Conservation (phyloP, 2,797 vertebrate species). For the Urocyon cinereoargenteus region DNA sequence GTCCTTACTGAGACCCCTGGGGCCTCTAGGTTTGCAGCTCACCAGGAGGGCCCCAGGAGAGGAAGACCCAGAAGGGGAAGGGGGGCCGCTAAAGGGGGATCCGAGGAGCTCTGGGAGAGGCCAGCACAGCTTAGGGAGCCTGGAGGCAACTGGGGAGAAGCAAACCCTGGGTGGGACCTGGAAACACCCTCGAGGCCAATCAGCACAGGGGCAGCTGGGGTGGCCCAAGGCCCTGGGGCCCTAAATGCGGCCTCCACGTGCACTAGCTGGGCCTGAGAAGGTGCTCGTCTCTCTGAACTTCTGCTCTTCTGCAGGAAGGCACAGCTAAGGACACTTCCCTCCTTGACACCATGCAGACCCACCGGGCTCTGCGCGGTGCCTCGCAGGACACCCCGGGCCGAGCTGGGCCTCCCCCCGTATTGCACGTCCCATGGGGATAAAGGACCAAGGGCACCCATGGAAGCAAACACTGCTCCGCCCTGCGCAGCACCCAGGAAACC, state of each 20-base stretch:
- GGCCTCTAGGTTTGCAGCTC: not conserved
- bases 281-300: not conserved
- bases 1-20: not conserved
- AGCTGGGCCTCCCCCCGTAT: too few species aligned
- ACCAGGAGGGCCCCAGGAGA: not conserved
- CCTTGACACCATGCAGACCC: fast-evolving
- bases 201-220: too few species aligned
- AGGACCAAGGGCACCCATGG: not conserved
- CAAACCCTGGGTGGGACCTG: not conserved
- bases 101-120: not conserved
- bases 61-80: not conserved
- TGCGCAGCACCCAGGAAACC: not conserved
- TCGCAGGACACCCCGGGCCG: not conserved
- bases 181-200: not conserved
- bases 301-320: not conserved
- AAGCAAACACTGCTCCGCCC: not conserved
- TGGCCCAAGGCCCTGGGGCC: not conserved
- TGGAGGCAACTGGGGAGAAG: not conserved
- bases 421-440: not conserved
- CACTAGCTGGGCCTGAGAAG: not conserved
- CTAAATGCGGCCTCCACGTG: not conserved
- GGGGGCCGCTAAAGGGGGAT: not conserved
- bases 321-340: not conserved
- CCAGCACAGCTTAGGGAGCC: not conserved
- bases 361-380: not conserved